phyloP scores from a whole-genome alignment of 1,140 invertebrate species.

The Platyscapa corneri region DNA sequence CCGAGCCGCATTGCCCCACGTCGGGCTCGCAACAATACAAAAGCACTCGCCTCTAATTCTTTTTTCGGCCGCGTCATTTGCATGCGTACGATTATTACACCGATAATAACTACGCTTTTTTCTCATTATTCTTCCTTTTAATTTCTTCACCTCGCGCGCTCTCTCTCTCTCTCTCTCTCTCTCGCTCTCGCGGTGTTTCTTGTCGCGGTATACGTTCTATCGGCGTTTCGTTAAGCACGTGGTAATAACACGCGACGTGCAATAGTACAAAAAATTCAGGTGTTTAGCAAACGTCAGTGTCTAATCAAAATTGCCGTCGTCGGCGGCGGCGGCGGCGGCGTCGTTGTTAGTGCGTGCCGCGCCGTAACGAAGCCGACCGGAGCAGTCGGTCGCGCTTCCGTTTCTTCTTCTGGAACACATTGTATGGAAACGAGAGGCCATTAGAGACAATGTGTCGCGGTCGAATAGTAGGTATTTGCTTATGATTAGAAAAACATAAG shows the following conservation, averaged over 20 bases:
- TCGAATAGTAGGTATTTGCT: slow-evolving; percentile 31
- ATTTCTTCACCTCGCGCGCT: too few relatives aligned
- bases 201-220: not conserved
- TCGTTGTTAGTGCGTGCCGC: too few relatives aligned
- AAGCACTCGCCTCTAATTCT: not conserved
- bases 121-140: too few relatives aligned
- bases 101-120: too few relatives aligned
- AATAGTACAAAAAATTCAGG: too few relatives aligned
- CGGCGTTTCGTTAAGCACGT: not conserved
- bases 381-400: not conserved
- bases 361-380: not conserved
- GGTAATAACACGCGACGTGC: too few relatives aligned
- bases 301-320: too few relatives aligned
- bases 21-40: not conserved
- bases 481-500: slow-evolving; percentile 59
- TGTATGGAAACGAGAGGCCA: not conserved
- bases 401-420: not conserved
- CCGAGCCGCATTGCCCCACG: not conserved
- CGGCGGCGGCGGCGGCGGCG: too few relatives aligned
- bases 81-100: too few relatives aligned
- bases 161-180: not conserved
- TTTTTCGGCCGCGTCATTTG: not conserved
- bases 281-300: not conserved
- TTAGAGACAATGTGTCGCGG: slow-evolving; percentile 10
- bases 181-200: too few relatives aligned